Base-by-base conservation (phyloP, 2,113 vertebrate genomes). In the Rafetus swinhoei region DNA sequence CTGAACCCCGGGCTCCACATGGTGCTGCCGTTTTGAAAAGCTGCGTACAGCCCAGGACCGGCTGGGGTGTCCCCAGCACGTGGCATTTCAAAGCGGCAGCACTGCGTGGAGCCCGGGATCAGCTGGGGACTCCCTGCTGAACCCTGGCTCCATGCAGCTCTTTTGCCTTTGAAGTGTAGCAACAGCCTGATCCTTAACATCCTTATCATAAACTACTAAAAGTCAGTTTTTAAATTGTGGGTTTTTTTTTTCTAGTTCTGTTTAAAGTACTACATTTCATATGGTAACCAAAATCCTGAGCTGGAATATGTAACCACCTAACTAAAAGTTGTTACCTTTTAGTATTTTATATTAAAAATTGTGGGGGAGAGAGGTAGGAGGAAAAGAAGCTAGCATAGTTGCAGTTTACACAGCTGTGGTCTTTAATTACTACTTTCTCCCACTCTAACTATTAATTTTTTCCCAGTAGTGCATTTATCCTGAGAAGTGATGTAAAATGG, bases 361-460 rank as follows among this genome's bases (percentile, higher is more conserved):
- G 7, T 29, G 65, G n/a, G 9, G 4, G 22, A 24, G 5, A 45
- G 45, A 45, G 45, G 45, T 45, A 45, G 45, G 53, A 54, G 53
- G 14, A 8, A 12, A 14, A 14, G 53, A 54, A 54, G 25, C 60
- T 55, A 21, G 3, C 3, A 82, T 14, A 12, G 7, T 4, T 62
- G 7, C 45, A 45, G 21, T 18, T 13, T 52, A 24, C 19, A 24
- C 65, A n/a, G 25, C 1, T 39, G 15, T 39, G 12, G n/a, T 19
- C 52, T 92, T 56, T 29, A 79, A 35, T 1, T 1, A 0, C 69
- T 81, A 32, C n/a, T 21, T 15, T 25, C 22, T 74, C 60, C 45
- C 32, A n/a, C 0, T 54, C 55, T 74, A 25, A 45, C 11, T 22
- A 35, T 56, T 72, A 8, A 76, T 14, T 77, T 35, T 16, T 72